Evolutionary conservation across 30 jellyfish, hydroid and myxozoan genomes (phyloP), one percentile per base, ranked within the genome.

Genomic region (Hydractinia echinata): DNA sequence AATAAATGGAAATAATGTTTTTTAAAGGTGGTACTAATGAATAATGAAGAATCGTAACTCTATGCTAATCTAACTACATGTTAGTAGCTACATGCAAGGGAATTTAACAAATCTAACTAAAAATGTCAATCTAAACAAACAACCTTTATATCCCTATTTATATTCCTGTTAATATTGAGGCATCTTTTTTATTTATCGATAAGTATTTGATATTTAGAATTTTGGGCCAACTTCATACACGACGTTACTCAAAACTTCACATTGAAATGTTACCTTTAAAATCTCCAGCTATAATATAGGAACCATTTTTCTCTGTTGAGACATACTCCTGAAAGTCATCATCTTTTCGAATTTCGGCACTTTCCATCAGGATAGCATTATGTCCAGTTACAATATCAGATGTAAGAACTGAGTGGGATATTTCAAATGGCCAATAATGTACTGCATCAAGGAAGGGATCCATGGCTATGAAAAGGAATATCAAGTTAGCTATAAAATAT

Each of bases 351-450:
- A 61, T 16, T 68, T 80, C 81, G 16, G 91, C 87, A 14, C 90
- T 89, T 48, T 87, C 82, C 95, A 92, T 83, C 21, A 92, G 76
- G 52, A 92, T 79, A 5, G 92, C 92, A 61, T 87, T 83, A 56
- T 83, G 96, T 8, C 99, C 99, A 20, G 99, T 94, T 55, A 84
- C 92, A 3, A 94, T 64, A 67, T 94, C 99, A 11, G 66, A 55
- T 78, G 89, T 83, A 19, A 82, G 64, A 52, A 83, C 79, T 53
- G 83, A 69, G 44, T 62, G 89, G 50, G 73, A 21, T 51, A 80
- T 64, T 8, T 94, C 96, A 67, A 94, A 70, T 21, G 99, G 99
- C 99, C 99, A 94, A 81, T 61, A 94, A 73, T 94, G 99, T 11
- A 96, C 76, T 51, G 96, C 95, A 53, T 88, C 97, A 50, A 88